These are phyloP conservation scores for Chironomus tentans DNA, from an alignment of 2,888 invertebrate genomes.

Conservation along the genomic window DNA sequence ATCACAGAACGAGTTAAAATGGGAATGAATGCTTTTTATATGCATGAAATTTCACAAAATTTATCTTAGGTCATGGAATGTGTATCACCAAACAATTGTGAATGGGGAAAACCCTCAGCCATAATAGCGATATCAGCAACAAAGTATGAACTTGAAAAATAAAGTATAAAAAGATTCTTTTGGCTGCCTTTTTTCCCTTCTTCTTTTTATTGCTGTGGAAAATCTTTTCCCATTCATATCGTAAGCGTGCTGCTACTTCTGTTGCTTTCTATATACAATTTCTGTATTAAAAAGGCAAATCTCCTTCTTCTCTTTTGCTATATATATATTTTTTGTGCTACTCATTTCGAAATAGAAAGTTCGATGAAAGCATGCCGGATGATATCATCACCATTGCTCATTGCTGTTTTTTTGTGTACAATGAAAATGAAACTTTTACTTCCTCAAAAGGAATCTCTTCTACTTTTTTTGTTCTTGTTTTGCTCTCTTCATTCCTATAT, in stretches of 20 bases:
- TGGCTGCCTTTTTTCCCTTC: too few relatives aligned
- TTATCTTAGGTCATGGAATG: conserved; percentile 14
- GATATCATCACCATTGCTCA: neutral
- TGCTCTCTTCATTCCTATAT: too few relatives aligned
- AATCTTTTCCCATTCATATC: neutral
- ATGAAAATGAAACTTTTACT: neutral
- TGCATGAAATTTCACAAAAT: neutral
- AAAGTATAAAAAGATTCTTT: too few relatives aligned
- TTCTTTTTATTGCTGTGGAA: neutral
- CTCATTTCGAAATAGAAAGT: neutral
- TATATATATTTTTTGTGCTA: too few relatives aligned
- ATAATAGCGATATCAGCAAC: too few relatives aligned
- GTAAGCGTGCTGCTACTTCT: too few relatives aligned
- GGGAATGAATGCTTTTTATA: neutral
- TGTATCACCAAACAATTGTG: neutral
- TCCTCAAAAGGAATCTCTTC: neutral
- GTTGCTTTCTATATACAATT: too few relatives aligned
- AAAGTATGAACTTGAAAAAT: too few relatives aligned
- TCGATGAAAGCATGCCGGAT: neutral
- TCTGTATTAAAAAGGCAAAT: too few relatives aligned
- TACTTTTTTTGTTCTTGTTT: neutral
- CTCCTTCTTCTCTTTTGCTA: too few relatives aligned
- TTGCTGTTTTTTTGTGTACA: neutral
- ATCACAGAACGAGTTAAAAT: neutral
- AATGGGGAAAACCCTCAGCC: too few relatives aligned